phyloP scores from a whole-genome alignment of 2,797 vertebrate genomes.

The Pseudochromis fuscus region DNA sequence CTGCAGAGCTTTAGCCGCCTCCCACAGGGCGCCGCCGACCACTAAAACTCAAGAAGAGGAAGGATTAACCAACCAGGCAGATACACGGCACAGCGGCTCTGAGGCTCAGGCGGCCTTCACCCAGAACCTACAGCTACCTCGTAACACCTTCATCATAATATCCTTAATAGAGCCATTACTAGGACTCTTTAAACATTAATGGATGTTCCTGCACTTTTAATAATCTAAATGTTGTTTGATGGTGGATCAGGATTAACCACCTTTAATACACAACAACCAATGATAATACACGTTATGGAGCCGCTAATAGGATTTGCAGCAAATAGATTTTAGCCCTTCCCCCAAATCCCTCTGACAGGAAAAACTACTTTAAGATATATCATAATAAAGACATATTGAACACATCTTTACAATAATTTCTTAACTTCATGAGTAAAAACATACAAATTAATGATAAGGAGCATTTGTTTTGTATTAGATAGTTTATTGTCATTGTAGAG shows the following conservation, averaged over 20 bases:
- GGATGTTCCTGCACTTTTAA: no score
- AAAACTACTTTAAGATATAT: not conserved
- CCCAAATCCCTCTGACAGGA: not conserved
- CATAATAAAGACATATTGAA: not conserved
- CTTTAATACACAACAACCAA: constrained; percentile 15
- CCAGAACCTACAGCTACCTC: constrained; percentile 1
- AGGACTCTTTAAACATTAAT: not conserved
- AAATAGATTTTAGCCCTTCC: constrained; percentile 6
- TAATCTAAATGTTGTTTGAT: not conserved
- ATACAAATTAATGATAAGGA: no score
- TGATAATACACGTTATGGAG: not conserved
- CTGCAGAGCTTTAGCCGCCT: constrained; percentile 37
- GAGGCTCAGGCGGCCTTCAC: not conserved
- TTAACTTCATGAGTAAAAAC: not conserved
- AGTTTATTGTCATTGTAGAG: no score
- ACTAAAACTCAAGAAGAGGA: constrained; percentile 39
- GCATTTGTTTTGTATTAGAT: no score
- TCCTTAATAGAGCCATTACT: not conserved
- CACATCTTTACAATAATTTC: not conserved
- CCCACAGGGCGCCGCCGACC: constrained; percentile 30
- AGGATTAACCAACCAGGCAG: constrained; percentile 38
- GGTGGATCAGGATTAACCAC: constrained; percentile 3
- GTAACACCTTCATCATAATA: no score
- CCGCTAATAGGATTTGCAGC: constrained; percentile 15
- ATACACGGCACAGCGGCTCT: not conserved